Evolutionary conservation across 2,888 invertebrate genomes (phyloP), one percentile per base, ranked within the genome.

Genomic region (Mimachlamys varia): DNA sequence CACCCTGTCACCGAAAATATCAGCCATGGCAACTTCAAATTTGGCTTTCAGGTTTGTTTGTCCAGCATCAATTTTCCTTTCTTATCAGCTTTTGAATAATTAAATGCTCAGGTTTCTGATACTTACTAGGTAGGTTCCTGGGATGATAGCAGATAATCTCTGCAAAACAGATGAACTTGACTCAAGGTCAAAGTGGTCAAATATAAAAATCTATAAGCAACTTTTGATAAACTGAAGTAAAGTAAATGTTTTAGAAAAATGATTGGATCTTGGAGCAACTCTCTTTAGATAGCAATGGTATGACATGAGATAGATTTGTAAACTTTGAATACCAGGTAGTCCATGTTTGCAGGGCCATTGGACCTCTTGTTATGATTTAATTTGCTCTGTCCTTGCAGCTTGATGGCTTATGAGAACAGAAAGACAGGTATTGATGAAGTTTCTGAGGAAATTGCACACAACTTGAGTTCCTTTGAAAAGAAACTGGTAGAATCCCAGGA

Each of bases 401-500:
- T 89, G 89, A 38, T 38, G 17, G 89, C 55, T 22, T 89, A 89
- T 62, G 58, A 89, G 22, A 89, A 89, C 33, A 89, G 89, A 62
- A 89, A 89, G 38, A 58, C 89, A 37, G 62, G 89, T 10, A 27
- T 89, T 15, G 89, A 89, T 44, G 17, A 44, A 17, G 62, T 27
- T 19, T 55, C 27, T 62, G 89, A 62, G 27, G 33, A 37, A n/a
- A 89, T 38, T 55, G 62, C n/a, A 13, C 33, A 37, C 27, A 27
- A 58, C 15, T 44, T 89, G 76, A 38, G 49, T 19, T n/a, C 38
- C 37, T 89, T 89, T 89, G 89, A 89, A 76, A 89, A 76, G 44
- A 76, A 76, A 76, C 89, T 89, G 19, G 89, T 89, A 27, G 89
- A 89, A 89, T 33, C 33, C 13, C 89, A 89, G 58, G 89, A 89